Percentiles rank a stretch among this genome's conserved stretches.
phyloP scores from a whole-genome alignment of 2,888 invertebrate genomes.

The Meteorus cinctellus region DNA sequence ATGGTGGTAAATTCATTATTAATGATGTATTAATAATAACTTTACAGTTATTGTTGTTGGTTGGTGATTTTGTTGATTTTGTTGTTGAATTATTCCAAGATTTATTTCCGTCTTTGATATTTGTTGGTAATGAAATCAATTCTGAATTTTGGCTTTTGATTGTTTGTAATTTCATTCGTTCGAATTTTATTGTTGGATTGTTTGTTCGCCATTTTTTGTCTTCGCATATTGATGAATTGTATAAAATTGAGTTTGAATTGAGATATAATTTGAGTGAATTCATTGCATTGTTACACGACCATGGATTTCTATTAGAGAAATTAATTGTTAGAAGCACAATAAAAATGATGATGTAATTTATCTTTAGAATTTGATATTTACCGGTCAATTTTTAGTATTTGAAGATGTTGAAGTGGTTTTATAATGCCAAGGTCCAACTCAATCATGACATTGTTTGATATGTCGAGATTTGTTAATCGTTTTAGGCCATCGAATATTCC shows the following conservation, averaged over 20 bases:
- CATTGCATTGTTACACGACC: slow-evolving; percentile 62
- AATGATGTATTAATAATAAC: background rate
- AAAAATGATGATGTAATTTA: background rate
- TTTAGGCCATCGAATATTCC: slow-evolving; percentile 61
- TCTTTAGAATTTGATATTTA: slow-evolving; percentile 41
- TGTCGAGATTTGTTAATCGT: slow-evolving; percentile 62
- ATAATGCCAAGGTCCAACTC: slow-evolving; percentile 57
- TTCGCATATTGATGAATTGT: slow-evolving; percentile 52
- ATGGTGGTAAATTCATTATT: slow-evolving; percentile 52
- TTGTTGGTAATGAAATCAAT: slow-evolving; percentile 23
- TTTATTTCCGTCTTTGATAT: slow-evolving; percentile 31
- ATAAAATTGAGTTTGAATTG: slow-evolving; percentile 47
- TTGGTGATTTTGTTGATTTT: background rate
- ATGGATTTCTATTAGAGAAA: slow-evolving; percentile 62
- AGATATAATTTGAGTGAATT: slow-evolving; percentile 55
- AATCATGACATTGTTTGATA: slow-evolving; percentile 64
- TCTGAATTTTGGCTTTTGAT: background rate
- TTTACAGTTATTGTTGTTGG: background rate
- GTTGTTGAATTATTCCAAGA: background rate
- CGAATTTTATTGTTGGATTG: slow-evolving; percentile 38
- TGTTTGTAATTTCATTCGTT: slow-evolving; percentile 42
- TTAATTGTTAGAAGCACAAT: background rate
- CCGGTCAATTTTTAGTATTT: slow-evolving; percentile 59
- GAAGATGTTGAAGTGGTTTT: slow-evolving; percentile 51
- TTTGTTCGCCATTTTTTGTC: slow-evolving; percentile 27